Evolutionary conservation across 2,888 invertebrate species (phyloP).

Genomic region (Drosophila nigritarsus): DNA sequence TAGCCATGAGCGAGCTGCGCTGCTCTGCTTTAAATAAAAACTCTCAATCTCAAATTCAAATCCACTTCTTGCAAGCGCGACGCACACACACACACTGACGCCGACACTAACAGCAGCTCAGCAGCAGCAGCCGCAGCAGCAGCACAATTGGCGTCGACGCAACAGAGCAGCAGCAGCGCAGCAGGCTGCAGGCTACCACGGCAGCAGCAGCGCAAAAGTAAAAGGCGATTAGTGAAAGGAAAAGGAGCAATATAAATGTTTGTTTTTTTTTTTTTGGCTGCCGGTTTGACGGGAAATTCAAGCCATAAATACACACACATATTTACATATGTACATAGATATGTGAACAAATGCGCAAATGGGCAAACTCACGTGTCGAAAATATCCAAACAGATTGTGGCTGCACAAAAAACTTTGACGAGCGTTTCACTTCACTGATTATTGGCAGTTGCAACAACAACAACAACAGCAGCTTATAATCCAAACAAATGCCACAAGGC

Average conservation of each 20-base stretch:
- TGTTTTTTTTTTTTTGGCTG: slow-evolving; percentile 12
- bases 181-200: slow-evolving; percentile 4
- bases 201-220: slow-evolving; percentile 54
- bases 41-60: slow-evolving; percentile 34
- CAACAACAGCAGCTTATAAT: slow-evolving; percentile 27
- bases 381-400: slow-evolving; percentile 40
- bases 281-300: slow-evolving; percentile 51
- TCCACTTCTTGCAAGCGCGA: slow-evolving; percentile 54
- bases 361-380: slow-evolving; percentile 55
- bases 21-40: slow-evolving; percentile 11
- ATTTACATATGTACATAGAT: neutral
- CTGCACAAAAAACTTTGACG: slow-evolving; percentile 23
- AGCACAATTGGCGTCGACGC: slow-evolving; percentile 8
- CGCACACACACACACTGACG: slow-evolving; percentile 52
- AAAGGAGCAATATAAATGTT: slow-evolving; percentile 30
- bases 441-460: slow-evolving; percentile 24
- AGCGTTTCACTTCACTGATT: slow-evolving; percentile 67
- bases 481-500: slow-evolving; percentile 55
- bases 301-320: slow-evolving; percentile 29
- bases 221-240: slow-evolving; percentile 78
- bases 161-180: slow-evolving; percentile 10
- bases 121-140: slow-evolving; percentile 8
- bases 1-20: slow-evolving; percentile 56
- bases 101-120: neutral
- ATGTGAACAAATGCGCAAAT: slow-evolving; percentile 1